Base-by-base conservation (phyloP, 2,797 vertebrate genomes). In the Syngnathus rostellatus region DNA sequence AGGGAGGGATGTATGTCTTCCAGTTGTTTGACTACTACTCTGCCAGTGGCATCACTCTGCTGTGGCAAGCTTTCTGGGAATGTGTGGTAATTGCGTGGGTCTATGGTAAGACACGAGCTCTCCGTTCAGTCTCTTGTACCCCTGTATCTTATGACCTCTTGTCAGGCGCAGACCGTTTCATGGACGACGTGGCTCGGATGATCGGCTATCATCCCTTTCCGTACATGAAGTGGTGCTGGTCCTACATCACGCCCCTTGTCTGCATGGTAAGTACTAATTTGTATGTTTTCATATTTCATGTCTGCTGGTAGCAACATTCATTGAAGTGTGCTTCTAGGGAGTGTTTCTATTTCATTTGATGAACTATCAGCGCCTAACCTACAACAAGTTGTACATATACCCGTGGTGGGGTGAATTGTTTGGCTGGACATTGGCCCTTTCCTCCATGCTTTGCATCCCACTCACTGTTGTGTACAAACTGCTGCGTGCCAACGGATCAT, bases 391-490 rank as follows among this genome's bases (percentile, higher is more conserved):
- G 0, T 94, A 96, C 12, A 89, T 93, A 61, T 96, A 96, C 82
- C 94, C 94, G 0, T 82, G 90, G 88, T 96, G 94, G 94, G 94
- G 93, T 9, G 94, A 96, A 62, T 81, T 79, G 8, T 83, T 95
- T 37, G 94, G 94, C 81, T 96, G 94, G 94, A 82, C 76, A n/a
- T 83, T 96, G 82, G 94, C 93, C 0, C 89, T 95, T 65, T 90
- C 93, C 70, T 96, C 94, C 74, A 96, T 96, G 94, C 90, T 95
- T 76, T 96, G 94, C 75, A 94, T 96, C 86, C 94, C 94, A 60
- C 63, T 94, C 82, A 94, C 92, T 0, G 91, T 93, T 67, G 65
- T 93, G 69, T 93, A 89, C 89, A 94, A 95, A 74, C 86, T 95
- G 45, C 89, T 95, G 71, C 83, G 91, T 83, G 89, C 91, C 90